Evolutionary conservation across 2,888 invertebrate species (phyloP), one percentile per base, ranked within the genome.

Genomic region (Choreutis nemorana): DNA sequence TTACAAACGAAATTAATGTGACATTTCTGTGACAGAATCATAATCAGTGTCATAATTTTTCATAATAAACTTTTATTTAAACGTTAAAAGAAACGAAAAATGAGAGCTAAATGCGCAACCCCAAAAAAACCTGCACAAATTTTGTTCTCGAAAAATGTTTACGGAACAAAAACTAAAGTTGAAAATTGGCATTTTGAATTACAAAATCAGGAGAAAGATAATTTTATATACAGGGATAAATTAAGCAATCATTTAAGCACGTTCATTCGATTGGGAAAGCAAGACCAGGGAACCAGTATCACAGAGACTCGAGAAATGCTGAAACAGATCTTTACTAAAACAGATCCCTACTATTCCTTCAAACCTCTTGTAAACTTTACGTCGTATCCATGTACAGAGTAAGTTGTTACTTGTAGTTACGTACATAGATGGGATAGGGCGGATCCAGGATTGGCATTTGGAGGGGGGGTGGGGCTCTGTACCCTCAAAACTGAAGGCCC

Each of bases 261-360:
- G 3, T 81, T 82, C 45, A 44, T 50, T 5, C 64, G 77, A 14
- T 60, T 65, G 50, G 81, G 82, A 1, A 56, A 37, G 3, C 48
- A 67, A 11, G 68, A 77, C 33, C 61, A 66, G 23, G 67, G 65
- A 3, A 51, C 55, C 5, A 53, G 58, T 6, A 62, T 52, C 40
- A 79, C 80, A 1, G 79, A 78, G 44, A 81, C 81, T 1, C 55
- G 61, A 3, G 54, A 62, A 35, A 81, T 80, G 79, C 53, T 73
- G n/a, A 60, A 63, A 14, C 64, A 81, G 48, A 47, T 79, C 8
- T 65, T 59, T 34, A 53, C 51, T 2, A 80, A 67, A 48, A 60
- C 65, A 1, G 60, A 73, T 28, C 70, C 75, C 1, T 39, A 64
- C n/a, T 70, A 71, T 42, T 53, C 67, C 4, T 73, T 68, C 38